Conservation (phyloP, 2,888 invertebrate species). For the Orgyia antiqua region DNA sequence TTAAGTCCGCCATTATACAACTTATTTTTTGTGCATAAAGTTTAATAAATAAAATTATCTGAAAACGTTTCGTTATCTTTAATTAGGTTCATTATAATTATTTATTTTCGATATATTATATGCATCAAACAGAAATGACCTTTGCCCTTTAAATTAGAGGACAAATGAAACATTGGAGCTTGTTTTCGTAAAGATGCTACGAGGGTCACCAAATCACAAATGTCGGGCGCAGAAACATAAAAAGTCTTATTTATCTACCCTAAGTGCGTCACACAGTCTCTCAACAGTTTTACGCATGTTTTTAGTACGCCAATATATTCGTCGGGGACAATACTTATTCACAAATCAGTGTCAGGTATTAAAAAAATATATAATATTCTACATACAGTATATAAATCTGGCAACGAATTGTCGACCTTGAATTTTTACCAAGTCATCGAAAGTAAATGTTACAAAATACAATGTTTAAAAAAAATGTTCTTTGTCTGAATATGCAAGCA, state of each 20-base stretch:
- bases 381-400: too few species aligned
- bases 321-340: too few species aligned
- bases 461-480: neutral
- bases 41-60: too few species aligned
- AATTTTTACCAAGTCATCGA: constrained; percentile 16
- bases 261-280: constrained; percentile 29
- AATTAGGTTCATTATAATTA: too few species aligned
- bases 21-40: too few species aligned
- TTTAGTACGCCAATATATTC: neutral
- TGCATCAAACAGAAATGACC: too few species aligned
- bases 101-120: too few species aligned
- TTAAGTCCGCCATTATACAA: too few species aligned
- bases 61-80: too few species aligned
- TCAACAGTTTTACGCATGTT: constrained; percentile 8
- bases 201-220: constrained; percentile 20
- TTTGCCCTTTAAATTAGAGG: constrained; percentile 29
- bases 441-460: neutral
- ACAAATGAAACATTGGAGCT: constrained; percentile 26
- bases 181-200: constrained; percentile 13
- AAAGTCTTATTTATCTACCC: constrained; percentile 37
- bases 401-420: constrained; percentile 23
- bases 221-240: constrained; percentile 31
- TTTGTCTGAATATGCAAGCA: neutral
- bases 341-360: too few species aligned
- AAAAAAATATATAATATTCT: too few species aligned